Base-by-base conservation (phyloP, 2,113 vertebrate species). In the Phyllostomus hastatus region DNA sequence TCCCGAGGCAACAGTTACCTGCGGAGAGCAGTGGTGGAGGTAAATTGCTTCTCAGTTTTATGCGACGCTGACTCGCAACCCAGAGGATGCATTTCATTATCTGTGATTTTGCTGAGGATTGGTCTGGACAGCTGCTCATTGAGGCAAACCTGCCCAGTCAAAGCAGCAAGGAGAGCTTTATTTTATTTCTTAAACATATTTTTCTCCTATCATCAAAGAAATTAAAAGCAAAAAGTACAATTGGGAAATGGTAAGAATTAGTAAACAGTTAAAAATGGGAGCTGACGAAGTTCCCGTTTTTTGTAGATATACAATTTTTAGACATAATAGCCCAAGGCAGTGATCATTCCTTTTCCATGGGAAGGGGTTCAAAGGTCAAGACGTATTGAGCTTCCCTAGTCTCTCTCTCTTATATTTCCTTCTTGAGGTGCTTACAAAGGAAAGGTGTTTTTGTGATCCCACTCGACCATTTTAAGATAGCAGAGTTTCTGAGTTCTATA, bases 11-110 rank as follows among this genome's bases (percentile, higher is more conserved):
- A 6, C 17, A 17, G 54, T 85, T 90, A 95, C 72, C 76, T 72
- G 61, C 4, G 5, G 54, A 95, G 69, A 95, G 46, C 19, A 82
- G 33, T 64, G 64, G 61, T 38, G 16, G 52, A 90, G 83, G 59
- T 76, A 94, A 96, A 95, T 92, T 90, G 57, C 46, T 90, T 93
- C 80, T 94, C 88, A 80, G 0, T 97, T 95, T 85, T 93, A 82
- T 92, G 83, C 28, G 5, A 66, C 1, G 4, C 88, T 96, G 88
- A 76, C 50, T 90, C 16, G 9, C 50, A 67, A 91, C 79, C 66
- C 88, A 66, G 59, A 95, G 79, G 69, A 72, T 38, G 16, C 52
- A 14, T 96, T 96, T 95, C 67, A 90, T 97, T 95, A 85, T 72
- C 10, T 84, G 66, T 86, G 88, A 75, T 67, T 97, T 78, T 75